Evolutionary conservation across 2,113 vertebrate species (phyloP).

Genomic region (Rhynchopsitta pachyrhyncha): DNA sequence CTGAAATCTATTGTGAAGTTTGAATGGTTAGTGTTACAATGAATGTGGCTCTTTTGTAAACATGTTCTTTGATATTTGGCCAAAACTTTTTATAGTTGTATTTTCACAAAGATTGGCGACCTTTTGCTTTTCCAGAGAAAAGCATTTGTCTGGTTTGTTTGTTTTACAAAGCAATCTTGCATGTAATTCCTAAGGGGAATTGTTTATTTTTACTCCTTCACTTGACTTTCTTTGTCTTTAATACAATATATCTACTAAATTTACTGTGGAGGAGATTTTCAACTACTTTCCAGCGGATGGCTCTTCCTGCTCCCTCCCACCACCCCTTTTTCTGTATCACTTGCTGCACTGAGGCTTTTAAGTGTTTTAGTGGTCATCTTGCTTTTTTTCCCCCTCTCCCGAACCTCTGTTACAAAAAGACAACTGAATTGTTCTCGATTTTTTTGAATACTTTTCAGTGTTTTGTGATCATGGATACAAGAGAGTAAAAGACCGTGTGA

Average conservation of each 20-base stretch:
- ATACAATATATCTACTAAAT: conserved; percentile 23
- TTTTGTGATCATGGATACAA: background rate
- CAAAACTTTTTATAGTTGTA: conserved; percentile 44
- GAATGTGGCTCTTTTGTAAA: conserved; percentile 16
- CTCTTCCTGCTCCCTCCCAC: background rate
- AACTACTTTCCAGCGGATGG: background rate
- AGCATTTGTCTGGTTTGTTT: conserved; percentile 9
- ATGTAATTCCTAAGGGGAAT: conserved; percentile 10
- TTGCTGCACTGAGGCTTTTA: background rate
- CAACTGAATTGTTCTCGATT: background rate
- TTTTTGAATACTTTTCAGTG: background rate
- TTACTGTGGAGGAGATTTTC: background rate
- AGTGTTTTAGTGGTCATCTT: background rate
- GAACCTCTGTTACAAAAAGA: background rate
- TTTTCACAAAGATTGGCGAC: conserved; percentile 19
- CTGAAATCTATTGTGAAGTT: conserved; percentile 32
- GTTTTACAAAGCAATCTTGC: conserved; percentile 15
- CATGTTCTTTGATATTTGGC: conserved; percentile 18
- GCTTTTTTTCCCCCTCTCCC: background rate
- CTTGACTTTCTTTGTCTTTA: conserved; percentile 15
- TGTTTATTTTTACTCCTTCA: conserved; percentile 40
- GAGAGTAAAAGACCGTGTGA: background rate
- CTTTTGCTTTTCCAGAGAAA: conserved; percentile 48
- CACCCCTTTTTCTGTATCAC: background rate
- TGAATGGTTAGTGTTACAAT: conserved; percentile 27